Evolutionary conservation across 1,140 invertebrate genomes (phyloP).

Genomic region (Drosophila watanabei): DNA sequence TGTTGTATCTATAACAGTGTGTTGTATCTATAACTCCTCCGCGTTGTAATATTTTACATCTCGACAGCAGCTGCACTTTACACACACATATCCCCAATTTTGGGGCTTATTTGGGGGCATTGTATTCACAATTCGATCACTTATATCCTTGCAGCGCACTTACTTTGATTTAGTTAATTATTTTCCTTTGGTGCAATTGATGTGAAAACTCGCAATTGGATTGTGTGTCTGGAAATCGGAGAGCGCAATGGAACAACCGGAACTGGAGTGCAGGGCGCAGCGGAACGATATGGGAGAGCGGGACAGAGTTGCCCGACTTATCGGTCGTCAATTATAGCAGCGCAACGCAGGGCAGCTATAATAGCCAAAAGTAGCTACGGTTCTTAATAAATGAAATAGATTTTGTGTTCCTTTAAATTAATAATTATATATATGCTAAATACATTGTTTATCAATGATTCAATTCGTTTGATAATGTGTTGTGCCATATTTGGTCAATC

Average conservation of each 20-base stretch:
- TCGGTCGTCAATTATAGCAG: neutral
- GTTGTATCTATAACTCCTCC: slow-evolving; percentile 69
- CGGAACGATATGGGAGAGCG: slow-evolving; percentile 28
- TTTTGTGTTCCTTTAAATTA: too few species aligned
- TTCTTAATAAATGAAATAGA: neutral
- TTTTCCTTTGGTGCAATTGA: slow-evolving; percentile 32
- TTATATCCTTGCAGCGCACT: slow-evolving; percentile 3
- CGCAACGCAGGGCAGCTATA: neutral
- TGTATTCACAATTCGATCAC: neutral
- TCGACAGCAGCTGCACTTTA: slow-evolving; percentile 60
- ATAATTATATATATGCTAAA: too few species aligned
- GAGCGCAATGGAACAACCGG: slow-evolving; percentile 38
- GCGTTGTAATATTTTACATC: slow-evolving; percentile 58
- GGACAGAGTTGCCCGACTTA: neutral
- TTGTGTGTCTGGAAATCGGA: slow-evolving; percentile 63
- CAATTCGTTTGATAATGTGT: too few species aligned
- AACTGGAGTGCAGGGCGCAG: slow-evolving; percentile 17
- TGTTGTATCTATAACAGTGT: slow-evolving; percentile 83
- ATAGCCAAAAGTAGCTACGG: neutral
- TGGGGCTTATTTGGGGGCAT: slow-evolving; percentile 1
- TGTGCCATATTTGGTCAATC: too few species aligned
- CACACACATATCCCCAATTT: slow-evolving; percentile 18
- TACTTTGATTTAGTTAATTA: slow-evolving; percentile 49
- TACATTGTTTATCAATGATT: too few species aligned
- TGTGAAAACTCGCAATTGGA: slow-evolving; percentile 60